Evolutionary conservation across 2,888 invertebrate genomes (phyloP).

Genomic region (Cartodere bifasciata): DNA sequence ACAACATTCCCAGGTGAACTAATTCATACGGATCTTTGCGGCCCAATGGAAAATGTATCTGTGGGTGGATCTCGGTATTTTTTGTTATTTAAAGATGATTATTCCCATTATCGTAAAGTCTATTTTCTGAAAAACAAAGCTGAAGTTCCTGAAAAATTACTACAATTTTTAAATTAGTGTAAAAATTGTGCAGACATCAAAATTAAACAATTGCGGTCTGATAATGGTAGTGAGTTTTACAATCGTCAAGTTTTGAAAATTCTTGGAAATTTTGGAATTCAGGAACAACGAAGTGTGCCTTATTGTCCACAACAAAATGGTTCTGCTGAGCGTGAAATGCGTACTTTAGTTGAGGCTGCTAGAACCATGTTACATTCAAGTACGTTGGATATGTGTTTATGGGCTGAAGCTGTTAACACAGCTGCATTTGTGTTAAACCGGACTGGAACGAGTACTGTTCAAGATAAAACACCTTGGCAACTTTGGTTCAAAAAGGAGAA

Average conservation of each 20-base stretch:
- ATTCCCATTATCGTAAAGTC: slow-evolving; percentile 11
- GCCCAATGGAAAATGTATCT: slow-evolving; percentile 11
- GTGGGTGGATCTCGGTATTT: slow-evolving; percentile 12
- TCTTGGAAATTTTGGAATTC: slow-evolving; percentile 18
- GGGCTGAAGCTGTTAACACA: slow-evolving; percentile 26
- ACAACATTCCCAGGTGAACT: slow-evolving; percentile 3
- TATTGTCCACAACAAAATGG: slow-evolving; percentile 30
- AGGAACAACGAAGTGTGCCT: slow-evolving; percentile 20
- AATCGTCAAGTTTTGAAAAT: slow-evolving; percentile 18
- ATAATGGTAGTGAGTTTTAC: slow-evolving; percentile 23
- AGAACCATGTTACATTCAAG: slow-evolving; percentile 19
- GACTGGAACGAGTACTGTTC: slow-evolving; percentile 13
- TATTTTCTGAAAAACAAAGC: slow-evolving; percentile 18
- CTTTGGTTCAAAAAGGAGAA: slow-evolving; percentile 25
- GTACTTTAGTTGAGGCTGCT: slow-evolving; percentile 25
- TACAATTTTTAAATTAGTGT: slow-evolving; percentile 15
- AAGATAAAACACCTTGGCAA: slow-evolving; percentile 24
- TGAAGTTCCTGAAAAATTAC: slow-evolving; percentile 13
- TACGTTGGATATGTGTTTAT: slow-evolving; percentile 17
- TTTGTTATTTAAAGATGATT: slow-evolving; percentile 18
- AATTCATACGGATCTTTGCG: slow-evolving; percentile 13
- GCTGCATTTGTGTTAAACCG: slow-evolving; percentile 16
- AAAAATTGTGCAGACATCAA: slow-evolving; percentile 22
- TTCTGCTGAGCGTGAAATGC: slow-evolving; percentile 25
- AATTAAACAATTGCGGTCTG: slow-evolving; percentile 18